Evolutionary conservation across 2,888 invertebrate species (phyloP), one percentile per base, ranked within the genome.

Genomic region (Gordius sp.): DNA sequence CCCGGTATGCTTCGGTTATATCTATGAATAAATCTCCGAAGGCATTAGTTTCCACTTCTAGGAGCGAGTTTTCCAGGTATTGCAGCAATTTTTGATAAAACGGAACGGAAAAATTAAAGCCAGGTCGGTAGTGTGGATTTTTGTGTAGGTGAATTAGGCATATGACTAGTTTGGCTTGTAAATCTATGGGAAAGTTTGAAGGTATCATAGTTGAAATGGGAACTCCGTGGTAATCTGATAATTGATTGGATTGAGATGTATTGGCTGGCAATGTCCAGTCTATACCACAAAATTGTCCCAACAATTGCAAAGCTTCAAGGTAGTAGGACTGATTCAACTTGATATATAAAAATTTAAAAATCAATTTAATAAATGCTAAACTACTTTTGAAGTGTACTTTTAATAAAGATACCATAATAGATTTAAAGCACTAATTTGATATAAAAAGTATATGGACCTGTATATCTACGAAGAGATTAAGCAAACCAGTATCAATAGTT

Each of bases 141-240:
- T 47, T 47, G n/a, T n/a, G 47, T 8, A 47, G 20, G 4, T 47
- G 8, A 4, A 47, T 47, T 8, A 47, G 8, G 20, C 16, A 4
- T 4, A 20, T 47, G 47, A 23, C 47, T 20, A 47, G 20, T 47
- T 47, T 20, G 23, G 4, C 20, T 8, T 8, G 23, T n/a, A 47
- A n/a, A 20, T 47, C 47, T n/a, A 47, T 47, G 47, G 47, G 47
- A 4, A 47, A 47, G 20, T 47, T 47, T n/a, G 8, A 4, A 23
- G 47, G 47, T n/a, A 47, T 47, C 8, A 33, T 33, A 33, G n/a
- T n/a, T 13, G n/a, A n/a, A n/a, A n/a, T n/a, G n/a, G n/a, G n/a
- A n/a, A n/a, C n/a, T 13, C n/a, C 39, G n/a, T 33, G 8, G 8
- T 33, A 13, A 33, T 33, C 39, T n/a, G 39, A 13, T 8, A 13